Base-by-base conservation (phyloP, 2,113 vertebrate genomes). In the Dermatemys mawii region DNA sequence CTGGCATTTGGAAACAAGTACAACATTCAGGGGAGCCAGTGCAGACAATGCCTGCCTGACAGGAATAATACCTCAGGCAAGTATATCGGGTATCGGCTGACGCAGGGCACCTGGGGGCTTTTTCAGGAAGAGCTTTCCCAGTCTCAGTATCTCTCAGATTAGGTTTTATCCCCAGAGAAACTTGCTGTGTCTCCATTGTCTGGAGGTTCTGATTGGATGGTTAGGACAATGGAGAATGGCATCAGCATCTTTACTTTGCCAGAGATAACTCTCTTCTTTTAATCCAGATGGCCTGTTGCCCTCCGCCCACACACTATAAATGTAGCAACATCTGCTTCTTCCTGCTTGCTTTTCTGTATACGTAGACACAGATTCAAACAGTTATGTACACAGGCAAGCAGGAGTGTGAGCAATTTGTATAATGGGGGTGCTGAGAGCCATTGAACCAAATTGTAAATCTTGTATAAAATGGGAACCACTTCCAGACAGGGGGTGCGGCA, bases 111-210 rank as follows among this genome's bases (percentile, higher is more conserved):
- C 95, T 32, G 16, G 97, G 85, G 94, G 95, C 94, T 95, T 98
- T 98, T 97, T 96, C 95, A 97, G 93, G 97, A 97, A 96, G 97
- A 96, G 80, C 88, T 97, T 98, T 98, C 96, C 97, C 91, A 96
- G 90, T 95, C 80, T 97, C 78, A n/a, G 97, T 98, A 97, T 96
- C 97, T 97, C 97, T 91, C 92, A 55, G 81, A 98, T 98, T 97
- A 97, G 93, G 95, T 98, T 98, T 98, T 94, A 41, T 98, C 98
- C 98, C 98, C 81, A 60, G 90, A 97, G 97, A 92, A 95, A 79
- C 94, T 94, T 57, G 97, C 92, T 88, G 95, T 97, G 96, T 85
- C 92, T 97, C 86, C 97, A 96, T 98, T 98, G 97, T 98, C 91
- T 83, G 0, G 41, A 0, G 90, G 90, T 83, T 51, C 27, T 93